Conservation (phyloP, 2,113 vertebrate genomes). For the Pseudopodoces humilis region DNA sequence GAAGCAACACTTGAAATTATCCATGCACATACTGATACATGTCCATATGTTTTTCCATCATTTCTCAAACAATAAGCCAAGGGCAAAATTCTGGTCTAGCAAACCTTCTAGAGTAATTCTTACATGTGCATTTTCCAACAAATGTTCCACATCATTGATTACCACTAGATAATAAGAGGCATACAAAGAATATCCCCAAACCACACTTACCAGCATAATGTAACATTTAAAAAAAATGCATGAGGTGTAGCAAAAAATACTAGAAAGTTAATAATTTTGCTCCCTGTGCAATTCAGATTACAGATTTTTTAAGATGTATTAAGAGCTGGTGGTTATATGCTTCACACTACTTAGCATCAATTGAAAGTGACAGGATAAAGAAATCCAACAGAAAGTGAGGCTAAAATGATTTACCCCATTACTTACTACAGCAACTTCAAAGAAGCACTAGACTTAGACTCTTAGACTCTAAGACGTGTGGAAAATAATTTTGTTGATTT, state of each 20-base stretch:
- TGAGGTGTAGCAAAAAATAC: background rate
- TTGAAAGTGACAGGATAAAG: background rate
- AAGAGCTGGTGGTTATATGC: background rate
- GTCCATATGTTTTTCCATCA: constrained; percentile 60
- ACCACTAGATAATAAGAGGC: background rate
- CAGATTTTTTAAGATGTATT: background rate
- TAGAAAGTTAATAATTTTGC: background rate
- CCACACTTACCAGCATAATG: background rate
- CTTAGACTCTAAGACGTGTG: background rate
- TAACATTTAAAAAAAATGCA: background rate
- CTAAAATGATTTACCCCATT: background rate
- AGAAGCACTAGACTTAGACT: background rate
- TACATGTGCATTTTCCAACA: background rate
- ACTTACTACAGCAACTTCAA: background rate
- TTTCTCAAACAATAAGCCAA: constrained; percentile 42
- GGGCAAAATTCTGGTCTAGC: background rate
- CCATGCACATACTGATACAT: constrained; percentile 42
- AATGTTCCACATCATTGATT: background rate
- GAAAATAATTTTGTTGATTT: background rate
- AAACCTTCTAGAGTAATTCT: background rate
- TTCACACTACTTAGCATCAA: background rate
- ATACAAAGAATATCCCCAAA: background rate
- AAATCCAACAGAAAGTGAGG: background rate
- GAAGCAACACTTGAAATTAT: constrained; percentile 61
- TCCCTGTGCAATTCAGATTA: background rate